Conservation (phyloP, 2,113 vertebrate genomes). For the Vulpes lagopus region DNA sequence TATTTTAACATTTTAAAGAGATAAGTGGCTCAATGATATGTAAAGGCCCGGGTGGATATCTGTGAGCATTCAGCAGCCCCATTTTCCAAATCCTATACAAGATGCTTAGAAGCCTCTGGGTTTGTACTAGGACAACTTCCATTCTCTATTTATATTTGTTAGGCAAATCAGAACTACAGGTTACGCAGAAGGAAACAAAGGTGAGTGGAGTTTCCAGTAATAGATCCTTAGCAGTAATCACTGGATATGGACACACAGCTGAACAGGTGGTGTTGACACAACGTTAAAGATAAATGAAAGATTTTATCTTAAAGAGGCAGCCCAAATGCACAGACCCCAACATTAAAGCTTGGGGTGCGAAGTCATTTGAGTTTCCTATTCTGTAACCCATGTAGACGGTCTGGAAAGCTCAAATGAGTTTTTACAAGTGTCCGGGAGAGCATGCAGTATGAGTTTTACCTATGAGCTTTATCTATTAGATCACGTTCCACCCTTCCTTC, state of each 20-base stretch:
- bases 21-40: background rate
- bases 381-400: background rate
- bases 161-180: background rate
- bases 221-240: background rate
- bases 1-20: slow-evolving; percentile 52
- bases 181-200: slow-evolving; percentile 4
- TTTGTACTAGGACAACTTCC: background rate
- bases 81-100: background rate
- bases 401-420: background rate
- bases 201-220: background rate
- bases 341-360: background rate
- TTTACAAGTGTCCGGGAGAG: background rate
- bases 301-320: background rate
- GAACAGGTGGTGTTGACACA: background rate
- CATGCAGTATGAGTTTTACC: background rate
- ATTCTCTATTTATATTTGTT: background rate
- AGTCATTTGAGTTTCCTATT: background rate
- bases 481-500: background rate
- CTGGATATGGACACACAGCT: background rate
- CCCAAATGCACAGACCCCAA: background rate
- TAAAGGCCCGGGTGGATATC: background rate
- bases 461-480: background rate
- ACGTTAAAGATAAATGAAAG: slow-evolving; percentile 5
- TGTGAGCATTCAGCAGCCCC: background rate
- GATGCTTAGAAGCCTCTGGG: background rate